These are phyloP conservation scores for Dallia pectoralis DNA, from an alignment of 2,797 vertebrate genomes.

Conservation along the genomic window DNA sequence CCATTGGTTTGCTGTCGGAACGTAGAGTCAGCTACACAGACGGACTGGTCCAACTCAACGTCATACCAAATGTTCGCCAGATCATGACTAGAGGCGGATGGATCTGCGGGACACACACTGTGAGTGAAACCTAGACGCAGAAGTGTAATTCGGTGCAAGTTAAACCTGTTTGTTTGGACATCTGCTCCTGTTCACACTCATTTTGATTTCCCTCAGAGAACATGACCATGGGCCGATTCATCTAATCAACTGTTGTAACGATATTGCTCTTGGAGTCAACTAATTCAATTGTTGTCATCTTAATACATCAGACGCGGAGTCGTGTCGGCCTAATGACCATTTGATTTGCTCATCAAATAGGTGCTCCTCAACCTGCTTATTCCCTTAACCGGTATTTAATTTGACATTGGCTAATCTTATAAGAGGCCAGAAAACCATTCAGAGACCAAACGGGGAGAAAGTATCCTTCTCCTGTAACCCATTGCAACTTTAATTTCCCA, in stretches of 20 bases:
- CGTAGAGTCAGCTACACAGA: no score
- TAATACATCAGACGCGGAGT: constrained; percentile 29
- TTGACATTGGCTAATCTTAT: constrained; percentile 10
- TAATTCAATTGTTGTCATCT: constrained; percentile 40
- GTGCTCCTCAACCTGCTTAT: constrained; percentile 17
- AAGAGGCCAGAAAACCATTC: constrained; percentile 20
- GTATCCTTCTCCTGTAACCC: neutral
- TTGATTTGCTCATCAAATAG: constrained; percentile 35
- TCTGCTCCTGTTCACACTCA: neutral
- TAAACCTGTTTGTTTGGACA: constrained; percentile 9
- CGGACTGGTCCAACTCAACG: neutral
- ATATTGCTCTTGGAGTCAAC: constrained; percentile 13
- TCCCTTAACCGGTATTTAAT: constrained; percentile 27
- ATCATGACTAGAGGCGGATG: neutral
- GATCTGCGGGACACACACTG: neutral
- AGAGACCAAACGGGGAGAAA: constrained; percentile 17
- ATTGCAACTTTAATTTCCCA: constrained; percentile 5
- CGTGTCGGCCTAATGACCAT: constrained; percentile 16
- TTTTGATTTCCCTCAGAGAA: constrained; percentile 23
- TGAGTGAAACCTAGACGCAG: neutral
- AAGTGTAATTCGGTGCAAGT: neutral
- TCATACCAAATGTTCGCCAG: neutral
- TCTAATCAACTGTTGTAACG: constrained; percentile 42
- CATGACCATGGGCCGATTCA: constrained; percentile 27
- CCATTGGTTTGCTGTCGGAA: no score